Evolutionary conservation across 1,140 invertebrate genomes (phyloP), one percentile per base, ranked within the genome.

Genomic region (Melanaphis sacchari): DNA sequence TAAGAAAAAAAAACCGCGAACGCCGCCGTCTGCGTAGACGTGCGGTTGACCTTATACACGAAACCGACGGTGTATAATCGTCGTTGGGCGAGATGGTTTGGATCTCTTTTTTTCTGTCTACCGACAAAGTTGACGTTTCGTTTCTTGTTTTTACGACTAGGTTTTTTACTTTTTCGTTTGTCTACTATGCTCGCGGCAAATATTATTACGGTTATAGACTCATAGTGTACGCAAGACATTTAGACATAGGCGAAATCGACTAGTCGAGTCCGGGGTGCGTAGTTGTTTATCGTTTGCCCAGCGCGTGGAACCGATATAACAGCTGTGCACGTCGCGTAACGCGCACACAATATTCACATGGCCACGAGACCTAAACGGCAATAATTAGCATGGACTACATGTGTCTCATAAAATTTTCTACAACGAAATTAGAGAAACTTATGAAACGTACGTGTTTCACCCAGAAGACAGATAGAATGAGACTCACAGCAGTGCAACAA

Each of bases 21-120:
- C 40, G 89, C 36, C 38, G 49, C 36, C n/a, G 59, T 18, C 59
- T 76, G 59, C 36, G n/a, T 54, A 7, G 54, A 52, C 90, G 40
- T 22, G 90, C n/a, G 66, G 66, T 91, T 91, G 90, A 91, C 90
- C 90, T 76, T 81, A 46, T 38, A 82, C 46, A 90, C 89, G 59
- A 46, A 36, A 40, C 36, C 11, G 11, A 66, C 38, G 6, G 7
- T 31, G 76, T n/a, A 41, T 66, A 90, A 66, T 31, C 46, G 46
- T 49, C 41, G 31, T 46, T 18, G 6, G 85, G 43, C 43, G 41
- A 22, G 41, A 38, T 40, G 31, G 21, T 87, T 46, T 22, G 22
- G 43, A 87, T 87, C 85, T 46, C 85, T 36, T 36, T 87, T 87
- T 87, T 6, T 76, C 43, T 36, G 4, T 2, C 15, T 15, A 31